A percentile compares a stretch with the other conserved stretches of the same genome.
Evolutionary conservation across 2,797 vertebrate species (phyloP).

Genomic region (Botia almorhae): DNA sequence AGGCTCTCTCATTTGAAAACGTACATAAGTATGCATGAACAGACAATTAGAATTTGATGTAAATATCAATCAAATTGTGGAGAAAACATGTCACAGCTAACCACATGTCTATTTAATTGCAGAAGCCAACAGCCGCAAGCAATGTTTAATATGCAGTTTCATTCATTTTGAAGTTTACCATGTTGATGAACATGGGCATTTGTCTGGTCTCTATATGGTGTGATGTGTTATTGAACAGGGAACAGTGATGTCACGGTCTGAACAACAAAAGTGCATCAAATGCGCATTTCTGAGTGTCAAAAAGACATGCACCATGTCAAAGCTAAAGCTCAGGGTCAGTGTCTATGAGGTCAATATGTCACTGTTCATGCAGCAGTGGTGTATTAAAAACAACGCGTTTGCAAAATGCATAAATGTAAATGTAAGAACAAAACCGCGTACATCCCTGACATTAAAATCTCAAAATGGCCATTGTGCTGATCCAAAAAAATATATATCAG

Average conservation of each 20-base stretch:
- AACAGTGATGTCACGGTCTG: constrained; percentile 13
- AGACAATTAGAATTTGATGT: constrained; percentile 43
- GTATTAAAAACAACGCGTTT: constrained; percentile 1
- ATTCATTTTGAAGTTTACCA: constrained; percentile 42
- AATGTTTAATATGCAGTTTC: constrained; percentile 20
- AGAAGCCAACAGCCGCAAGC: constrained; percentile 49
- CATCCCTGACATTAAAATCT: too few relatives aligned
- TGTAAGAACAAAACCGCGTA: too few relatives aligned
- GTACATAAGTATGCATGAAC: constrained; percentile 48
- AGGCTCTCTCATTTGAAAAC: constrained; percentile 25
- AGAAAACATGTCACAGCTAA: constrained; percentile 47
- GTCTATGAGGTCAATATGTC: not conserved
- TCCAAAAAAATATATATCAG: too few relatives aligned
- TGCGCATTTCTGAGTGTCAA: constrained; percentile 6
- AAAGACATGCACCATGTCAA: not conserved
- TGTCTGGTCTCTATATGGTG: constrained; percentile 45
- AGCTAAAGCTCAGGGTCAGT: not conserved
- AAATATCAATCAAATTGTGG: constrained; percentile 56
- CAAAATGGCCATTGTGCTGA: too few relatives aligned
- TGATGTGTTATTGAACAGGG: constrained; percentile 48
- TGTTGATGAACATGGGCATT: constrained; percentile 49
- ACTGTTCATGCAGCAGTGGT: not conserved
- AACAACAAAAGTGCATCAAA: not conserved
- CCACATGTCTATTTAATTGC: constrained; percentile 27
- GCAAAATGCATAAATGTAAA: not conserved